Evolutionary conservation across 2,797 vertebrate species (phyloP), one percentile per base, ranked within the genome.

Genomic region (Echeneis naucrates): DNA sequence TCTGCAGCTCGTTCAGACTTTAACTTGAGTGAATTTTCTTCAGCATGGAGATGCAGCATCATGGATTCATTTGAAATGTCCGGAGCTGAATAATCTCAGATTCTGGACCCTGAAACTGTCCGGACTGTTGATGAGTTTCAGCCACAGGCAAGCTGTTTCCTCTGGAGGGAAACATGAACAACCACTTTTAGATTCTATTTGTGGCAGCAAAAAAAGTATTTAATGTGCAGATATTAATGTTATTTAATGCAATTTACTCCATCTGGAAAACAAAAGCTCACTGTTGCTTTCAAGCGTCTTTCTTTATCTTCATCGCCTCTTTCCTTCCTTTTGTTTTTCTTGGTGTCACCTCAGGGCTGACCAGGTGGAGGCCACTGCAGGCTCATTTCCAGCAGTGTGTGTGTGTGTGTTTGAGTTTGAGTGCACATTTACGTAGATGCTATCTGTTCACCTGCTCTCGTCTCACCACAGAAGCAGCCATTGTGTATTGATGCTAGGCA

Each of bases 401-500:
- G 32, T 21, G 55, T 50, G 75, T 32, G 23, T 13, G 66, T 62
- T 64, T 63, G 74, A 50, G 71, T 59, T 61, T 24, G 69, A 54
- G 74, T 8, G 47, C 75, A 58, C 79, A 81, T 79, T 78, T 56
- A 72, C 30, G 54, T 64, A 79, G 96, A 98, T 97, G 90, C 94
- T 98, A 97, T 96, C 95, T 60, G 92, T 91, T 98, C 97, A 98
- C 97, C 96, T 98, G 97, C 95, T 95, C 90, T 79, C 82, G 35
- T 47, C 75, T 72, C 16, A 86, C 92, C 94, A 98, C 97, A 98
- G 95, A 96, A 95, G 92, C 93, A 92, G 92, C 94, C 96, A 96
- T 98, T 98, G 97, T 99, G 95, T 96, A 96, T 97, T 96, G 96
- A 96, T 97, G 68, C 95, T 96, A 94, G 94, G 88, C 90, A 93